These are phyloP conservation scores for Pluvialis apricaria DNA, from an alignment of 2,113 vertebrate genomes.

Conservation along the genomic window DNA sequence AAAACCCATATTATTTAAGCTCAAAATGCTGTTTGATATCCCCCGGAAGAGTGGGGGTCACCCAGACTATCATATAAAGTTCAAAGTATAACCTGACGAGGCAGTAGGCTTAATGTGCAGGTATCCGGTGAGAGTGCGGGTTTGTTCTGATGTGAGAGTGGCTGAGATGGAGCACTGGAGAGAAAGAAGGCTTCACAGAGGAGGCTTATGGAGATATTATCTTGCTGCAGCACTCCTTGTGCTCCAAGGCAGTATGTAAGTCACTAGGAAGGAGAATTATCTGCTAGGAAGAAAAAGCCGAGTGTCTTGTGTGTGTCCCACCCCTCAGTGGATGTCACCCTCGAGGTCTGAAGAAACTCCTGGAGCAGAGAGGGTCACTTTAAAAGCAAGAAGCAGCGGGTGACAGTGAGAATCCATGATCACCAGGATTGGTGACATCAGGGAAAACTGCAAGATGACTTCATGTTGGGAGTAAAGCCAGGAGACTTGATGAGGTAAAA, in stretches of 20 bases:
- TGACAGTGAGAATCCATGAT: neutral
- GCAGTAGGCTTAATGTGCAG: neutral
- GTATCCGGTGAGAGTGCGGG: fast-evolving
- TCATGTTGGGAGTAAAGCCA: neutral
- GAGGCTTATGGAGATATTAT: neutral
- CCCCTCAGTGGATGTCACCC: neutral
- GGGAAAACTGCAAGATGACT: neutral
- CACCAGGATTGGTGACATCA: fast-evolving
- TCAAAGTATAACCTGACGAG: neutral
- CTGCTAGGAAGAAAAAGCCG: neutral
- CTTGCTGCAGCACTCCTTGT: neutral
- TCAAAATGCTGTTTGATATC: neutral
- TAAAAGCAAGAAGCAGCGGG: neutral
- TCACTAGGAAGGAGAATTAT: neutral
- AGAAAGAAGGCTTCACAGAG: neutral
- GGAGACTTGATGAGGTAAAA: neutral
- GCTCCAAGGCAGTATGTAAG: neutral
- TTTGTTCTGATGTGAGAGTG: neutral
- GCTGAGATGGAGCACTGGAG: neutral
- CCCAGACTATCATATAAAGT: neutral
- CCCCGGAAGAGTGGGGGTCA: neutral
- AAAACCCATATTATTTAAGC: neutral
- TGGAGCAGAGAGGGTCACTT: neutral
- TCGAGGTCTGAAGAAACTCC: neutral
- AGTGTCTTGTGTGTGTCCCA: neutral